Evolutionary conservation across 2,888 invertebrate genomes (phyloP).

Genomic region (Orchesellides sinensis): DNA sequence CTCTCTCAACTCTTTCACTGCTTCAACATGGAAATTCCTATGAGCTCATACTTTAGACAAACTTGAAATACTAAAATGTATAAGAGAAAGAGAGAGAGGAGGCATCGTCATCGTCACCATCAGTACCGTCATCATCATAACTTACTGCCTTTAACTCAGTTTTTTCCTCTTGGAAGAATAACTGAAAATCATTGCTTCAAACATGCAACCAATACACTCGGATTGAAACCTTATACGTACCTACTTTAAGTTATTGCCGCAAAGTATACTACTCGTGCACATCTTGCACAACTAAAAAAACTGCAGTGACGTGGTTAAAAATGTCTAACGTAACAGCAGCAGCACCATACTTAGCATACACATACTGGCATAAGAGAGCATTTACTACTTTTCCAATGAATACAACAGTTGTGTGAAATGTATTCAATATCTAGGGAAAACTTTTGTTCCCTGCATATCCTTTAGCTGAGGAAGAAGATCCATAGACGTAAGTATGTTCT

Average conservation of each 20-base stretch:
- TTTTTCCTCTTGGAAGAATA: not conserved
- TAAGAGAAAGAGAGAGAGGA: constrained; percentile 7
- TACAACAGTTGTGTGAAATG: not conserved
- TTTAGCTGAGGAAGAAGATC: not conserved
- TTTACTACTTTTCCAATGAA: too few species aligned
- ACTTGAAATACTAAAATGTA: not conserved
- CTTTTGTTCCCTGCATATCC: too few species aligned
- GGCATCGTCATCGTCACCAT: constrained; percentile 23
- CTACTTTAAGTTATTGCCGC: too few species aligned
- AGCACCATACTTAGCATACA: not conserved
- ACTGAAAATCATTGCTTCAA: constrained; percentile 18
- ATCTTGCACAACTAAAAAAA: too few species aligned
- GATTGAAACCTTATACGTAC: too few species aligned
- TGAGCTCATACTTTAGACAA: constrained; percentile 11
- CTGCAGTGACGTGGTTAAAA: too few species aligned
- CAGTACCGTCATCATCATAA: constrained; percentile 12
- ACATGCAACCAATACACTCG: too few species aligned
- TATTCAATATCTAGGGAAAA: too few species aligned
- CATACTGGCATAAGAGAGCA: too few species aligned
- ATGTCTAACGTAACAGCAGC: not conserved
- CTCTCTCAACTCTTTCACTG: not conserved
- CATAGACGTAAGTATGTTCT: not conserved
- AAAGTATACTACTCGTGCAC: too few species aligned
- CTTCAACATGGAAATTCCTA: constrained; percentile 39
- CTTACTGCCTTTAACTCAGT: too few species aligned